Evolutionary conservation across 2,888 invertebrate genomes (phyloP).

Genomic region (Tetranychus truncatus): DNA sequence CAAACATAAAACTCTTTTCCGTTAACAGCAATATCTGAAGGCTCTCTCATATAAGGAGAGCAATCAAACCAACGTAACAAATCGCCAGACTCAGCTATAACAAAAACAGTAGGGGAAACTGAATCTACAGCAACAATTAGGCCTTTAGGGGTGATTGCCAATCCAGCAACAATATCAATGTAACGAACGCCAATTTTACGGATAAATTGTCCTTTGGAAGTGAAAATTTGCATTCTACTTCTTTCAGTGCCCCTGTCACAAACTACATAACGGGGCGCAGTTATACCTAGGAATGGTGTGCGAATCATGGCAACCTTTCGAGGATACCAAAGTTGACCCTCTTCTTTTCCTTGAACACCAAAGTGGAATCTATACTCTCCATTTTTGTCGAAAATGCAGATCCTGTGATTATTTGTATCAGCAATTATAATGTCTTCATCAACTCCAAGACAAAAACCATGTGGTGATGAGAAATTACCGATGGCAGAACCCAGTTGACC

Average conservation of each 20-base stretch:
- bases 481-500: constrained; percentile 79
- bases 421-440: constrained; percentile 93
- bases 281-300: not conserved
- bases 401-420: constrained; percentile 87
- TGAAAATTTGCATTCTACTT: constrained; percentile 92
- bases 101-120: constrained; percentile 87
- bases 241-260: constrained; percentile 92
- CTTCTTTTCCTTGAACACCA: constrained; percentile 81
- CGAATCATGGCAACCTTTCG: constrained; percentile 43
- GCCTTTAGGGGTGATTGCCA: constrained; percentile 76
- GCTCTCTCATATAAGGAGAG: constrained; percentile 91
- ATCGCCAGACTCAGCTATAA: constrained; percentile 76
- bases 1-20: constrained; percentile 64
- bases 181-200: constrained; percentile 71
- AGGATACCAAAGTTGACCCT: constrained; percentile 92
- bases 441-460: constrained; percentile 82
- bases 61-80: constrained; percentile 91
- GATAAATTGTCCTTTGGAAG: constrained; percentile 80
- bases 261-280: constrained; percentile 45
- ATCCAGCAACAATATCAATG: constrained; percentile 55
- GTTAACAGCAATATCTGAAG: constrained; percentile 80
- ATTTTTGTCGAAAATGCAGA: constrained; percentile 74
- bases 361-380: constrained; percentile 84
- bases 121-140: constrained; percentile 92
- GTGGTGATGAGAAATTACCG: constrained; percentile 88